Percentiles rank a stretch among this genome's conserved stretches.
These are phyloP conservation scores for Mycalesis mineus DNA, from an alignment of 2,888 invertebrate species.

Conservation along the genomic window DNA sequence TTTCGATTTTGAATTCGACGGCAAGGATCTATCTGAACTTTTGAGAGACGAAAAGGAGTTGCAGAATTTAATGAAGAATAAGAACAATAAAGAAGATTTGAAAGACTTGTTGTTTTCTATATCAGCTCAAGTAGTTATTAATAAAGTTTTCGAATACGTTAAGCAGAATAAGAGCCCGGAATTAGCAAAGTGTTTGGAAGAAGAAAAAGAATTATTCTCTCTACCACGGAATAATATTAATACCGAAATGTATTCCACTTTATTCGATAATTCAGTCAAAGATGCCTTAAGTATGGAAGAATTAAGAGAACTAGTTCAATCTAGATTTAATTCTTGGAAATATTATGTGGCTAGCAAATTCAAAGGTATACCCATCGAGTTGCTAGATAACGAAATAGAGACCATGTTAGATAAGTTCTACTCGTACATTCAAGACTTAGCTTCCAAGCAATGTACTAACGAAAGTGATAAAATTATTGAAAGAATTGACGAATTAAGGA, in stretches of 20 bases:
- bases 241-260: slow-evolving; percentile 51
- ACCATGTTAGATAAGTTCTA: slow-evolving; percentile 62
- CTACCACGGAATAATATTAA: slow-evolving; percentile 49
- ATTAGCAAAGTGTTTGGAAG: slow-evolving; percentile 53
- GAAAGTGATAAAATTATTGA: slow-evolving; percentile 54
- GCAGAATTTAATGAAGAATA: slow-evolving; percentile 50
- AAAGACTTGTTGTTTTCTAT: slow-evolving; percentile 60
- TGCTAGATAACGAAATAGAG: slow-evolving; percentile 61
- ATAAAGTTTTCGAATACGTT: slow-evolving; percentile 62
- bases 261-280: slow-evolving; percentile 64
- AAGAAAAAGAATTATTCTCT: slow-evolving; percentile 49
- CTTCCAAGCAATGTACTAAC: slow-evolving; percentile 44
- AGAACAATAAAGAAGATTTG: slow-evolving; percentile 55
- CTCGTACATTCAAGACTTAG: slow-evolving; percentile 57
- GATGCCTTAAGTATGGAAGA: slow-evolving; percentile 63
- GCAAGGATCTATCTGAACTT: slow-evolving; percentile 53
- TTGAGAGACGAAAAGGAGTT: slow-evolving; percentile 59
- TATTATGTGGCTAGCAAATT: slow-evolving; percentile 55
- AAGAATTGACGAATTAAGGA: slow-evolving; percentile 53
- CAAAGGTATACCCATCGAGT: slow-evolving; percentile 55
- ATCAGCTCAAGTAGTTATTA: slow-evolving; percentile 64
- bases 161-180: slow-evolving; percentile 59
- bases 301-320: slow-evolving; percentile 50
- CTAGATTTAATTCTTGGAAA: slow-evolving; percentile 61
- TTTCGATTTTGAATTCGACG: slow-evolving; percentile 61